phyloP scores from a whole-genome alignment of 2,113 vertebrate species.

The Oceanites oceanicus region DNA sequence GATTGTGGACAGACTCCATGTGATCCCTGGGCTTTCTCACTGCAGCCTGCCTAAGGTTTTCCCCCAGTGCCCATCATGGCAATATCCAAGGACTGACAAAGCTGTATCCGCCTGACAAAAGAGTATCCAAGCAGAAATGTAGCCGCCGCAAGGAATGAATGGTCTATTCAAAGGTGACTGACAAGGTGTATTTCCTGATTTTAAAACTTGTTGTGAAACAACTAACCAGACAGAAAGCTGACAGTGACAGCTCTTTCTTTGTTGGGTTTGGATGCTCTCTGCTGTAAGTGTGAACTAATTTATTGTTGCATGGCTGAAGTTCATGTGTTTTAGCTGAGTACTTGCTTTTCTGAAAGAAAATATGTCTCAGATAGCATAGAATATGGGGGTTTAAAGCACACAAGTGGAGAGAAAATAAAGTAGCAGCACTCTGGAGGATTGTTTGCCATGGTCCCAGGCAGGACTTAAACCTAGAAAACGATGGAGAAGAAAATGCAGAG shows the following conservation, averaged over 20 bases:
- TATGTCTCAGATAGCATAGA: neutral
- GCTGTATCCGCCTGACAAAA: neutral
- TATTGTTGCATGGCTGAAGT: neutral
- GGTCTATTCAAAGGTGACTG: neutral
- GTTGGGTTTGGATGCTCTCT: neutral
- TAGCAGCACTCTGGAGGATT: neutral
- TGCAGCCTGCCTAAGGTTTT: neutral
- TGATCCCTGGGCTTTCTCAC: neutral
- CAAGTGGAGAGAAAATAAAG: neutral
- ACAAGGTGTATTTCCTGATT: constrained; percentile 37
- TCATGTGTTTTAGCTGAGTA: neutral
- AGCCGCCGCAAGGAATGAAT: neutral
- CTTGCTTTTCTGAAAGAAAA: neutral
- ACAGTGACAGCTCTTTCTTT: constrained; percentile 1
- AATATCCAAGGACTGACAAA: constrained; percentile 13
- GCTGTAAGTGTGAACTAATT: neutral
- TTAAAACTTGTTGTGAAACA: neutral
- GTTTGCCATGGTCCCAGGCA: neutral
- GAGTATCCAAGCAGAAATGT: constrained; percentile 20
- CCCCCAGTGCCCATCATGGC: neutral
- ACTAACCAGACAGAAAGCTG: neutral
- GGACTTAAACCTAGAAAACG: neutral
- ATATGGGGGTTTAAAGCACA: neutral
- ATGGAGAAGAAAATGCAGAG: neutral
- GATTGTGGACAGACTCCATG: neutral